Conservation (phyloP, 1,140 invertebrate species). For the Drosophila santomea region DNA sequence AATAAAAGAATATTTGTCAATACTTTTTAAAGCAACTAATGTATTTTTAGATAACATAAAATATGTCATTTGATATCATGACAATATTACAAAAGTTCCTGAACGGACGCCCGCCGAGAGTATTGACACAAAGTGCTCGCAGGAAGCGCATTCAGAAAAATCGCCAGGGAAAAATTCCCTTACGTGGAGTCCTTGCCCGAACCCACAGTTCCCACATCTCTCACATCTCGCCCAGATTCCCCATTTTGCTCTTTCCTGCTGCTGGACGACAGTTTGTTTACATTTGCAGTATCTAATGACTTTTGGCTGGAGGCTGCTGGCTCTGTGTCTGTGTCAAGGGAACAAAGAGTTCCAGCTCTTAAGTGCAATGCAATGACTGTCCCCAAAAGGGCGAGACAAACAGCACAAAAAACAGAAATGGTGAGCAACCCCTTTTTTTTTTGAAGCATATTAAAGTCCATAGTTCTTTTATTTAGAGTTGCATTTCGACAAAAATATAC, state of each 20-base stretch:
- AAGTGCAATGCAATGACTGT: constrained; percentile 63
- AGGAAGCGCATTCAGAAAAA: constrained; percentile 29
- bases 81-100: background rate
- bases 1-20: too few species aligned
- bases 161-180: constrained; percentile 7
- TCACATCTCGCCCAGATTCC: background rate
- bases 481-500: background rate
- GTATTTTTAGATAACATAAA: too few species aligned
- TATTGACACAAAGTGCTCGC: constrained; percentile 1
- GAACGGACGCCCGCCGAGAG: background rate
- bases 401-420: constrained; percentile 5
- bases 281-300: constrained; percentile 73
- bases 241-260: background rate
- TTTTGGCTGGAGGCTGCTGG: constrained; percentile 68
- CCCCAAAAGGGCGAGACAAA: constrained; percentile 28
- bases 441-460: background rate
- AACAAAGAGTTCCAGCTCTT: constrained; percentile 69
- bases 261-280: constrained; percentile 51
- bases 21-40: too few species aligned
- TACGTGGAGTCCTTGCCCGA: constrained; percentile 2
- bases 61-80: background rate
- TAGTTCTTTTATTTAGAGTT: background rate
- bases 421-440: background rate
- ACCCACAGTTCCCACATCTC: constrained; percentile 6
- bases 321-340: constrained; percentile 49